These are phyloP conservation scores for Chalcosyrphus nemorum DNA, from an alignment of 2,888 invertebrate species.

Conservation along the genomic window DNA sequence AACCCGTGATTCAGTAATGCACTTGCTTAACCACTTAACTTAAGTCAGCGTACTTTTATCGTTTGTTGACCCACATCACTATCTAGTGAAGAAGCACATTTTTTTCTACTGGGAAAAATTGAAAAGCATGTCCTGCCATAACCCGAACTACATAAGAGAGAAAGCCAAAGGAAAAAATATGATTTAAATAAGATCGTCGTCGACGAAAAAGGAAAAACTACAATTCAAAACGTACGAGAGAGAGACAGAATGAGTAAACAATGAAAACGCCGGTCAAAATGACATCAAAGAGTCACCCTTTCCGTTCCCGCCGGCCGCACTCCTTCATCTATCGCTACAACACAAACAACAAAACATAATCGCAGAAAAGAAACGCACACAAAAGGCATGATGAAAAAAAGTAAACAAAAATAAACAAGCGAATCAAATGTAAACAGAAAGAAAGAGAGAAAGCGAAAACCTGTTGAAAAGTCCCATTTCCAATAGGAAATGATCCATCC, in stretches of 20 bases:
- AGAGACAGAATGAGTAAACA: constrained; percentile 45
- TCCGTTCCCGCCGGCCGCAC: too few species aligned
- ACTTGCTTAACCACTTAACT: constrained; percentile 14
- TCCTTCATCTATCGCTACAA: not conserved
- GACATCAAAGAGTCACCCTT: constrained; percentile 51
- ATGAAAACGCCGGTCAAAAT: constrained; percentile 62
- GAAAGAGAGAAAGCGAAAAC: constrained; percentile 65
- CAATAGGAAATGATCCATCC: constrained; percentile 5
- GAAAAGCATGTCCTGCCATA: constrained; percentile 21
- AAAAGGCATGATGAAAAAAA: constrained; percentile 38
- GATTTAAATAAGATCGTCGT: constrained; percentile 60
- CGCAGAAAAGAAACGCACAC: constrained; percentile 60
- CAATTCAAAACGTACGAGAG: not conserved
- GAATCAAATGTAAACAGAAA: constrained; percentile 61
- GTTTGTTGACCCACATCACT: constrained; percentile 63
- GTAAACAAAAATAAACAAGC: constrained; percentile 61
- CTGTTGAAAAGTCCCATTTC: constrained; percentile 43
- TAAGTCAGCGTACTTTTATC: constrained; percentile 58
- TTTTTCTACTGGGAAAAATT: constrained; percentile 61
- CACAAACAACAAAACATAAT: constrained; percentile 38
- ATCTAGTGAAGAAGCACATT: constrained; percentile 25
- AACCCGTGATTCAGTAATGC: not conserved
- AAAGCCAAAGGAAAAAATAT: constrained; percentile 57
- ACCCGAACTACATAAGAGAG: constrained; percentile 25
- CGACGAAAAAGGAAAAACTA: constrained; percentile 13